These are phyloP conservation scores for Temnothorax unifasciatus DNA, from an alignment of 2,888 invertebrate species.

Conservation along the genomic window DNA sequence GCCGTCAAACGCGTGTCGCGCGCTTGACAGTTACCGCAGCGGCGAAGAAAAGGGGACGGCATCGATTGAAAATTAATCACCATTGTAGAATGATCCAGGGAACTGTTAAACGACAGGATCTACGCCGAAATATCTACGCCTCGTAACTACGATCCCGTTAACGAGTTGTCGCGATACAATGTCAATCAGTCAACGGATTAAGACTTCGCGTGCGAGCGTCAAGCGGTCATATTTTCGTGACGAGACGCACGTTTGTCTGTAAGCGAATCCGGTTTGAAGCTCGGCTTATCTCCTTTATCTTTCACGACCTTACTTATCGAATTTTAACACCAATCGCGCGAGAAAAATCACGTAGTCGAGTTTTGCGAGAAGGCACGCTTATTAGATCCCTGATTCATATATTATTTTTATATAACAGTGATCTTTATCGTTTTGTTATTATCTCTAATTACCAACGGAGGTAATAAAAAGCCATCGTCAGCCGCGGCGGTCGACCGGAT, in stretches of 20 bases:
- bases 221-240: not conserved
- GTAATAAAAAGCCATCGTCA: slow-evolving; percentile 16
- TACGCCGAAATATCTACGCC: not conserved
- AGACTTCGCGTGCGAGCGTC: not conserved
- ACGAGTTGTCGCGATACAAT: not conserved
- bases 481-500: not conserved
- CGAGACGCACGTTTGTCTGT: not conserved
- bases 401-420: not conserved
- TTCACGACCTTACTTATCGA: not conserved
- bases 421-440: not conserved
- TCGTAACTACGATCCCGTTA: slow-evolving; percentile 15
- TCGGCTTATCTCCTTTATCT: slow-evolving; percentile 29
- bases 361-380: not conserved
- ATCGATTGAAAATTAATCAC: slow-evolving; percentile 71
- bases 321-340: not conserved
- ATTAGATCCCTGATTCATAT: not conserved
- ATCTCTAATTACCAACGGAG: not conserved
- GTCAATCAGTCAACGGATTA: slow-evolving; percentile 22
- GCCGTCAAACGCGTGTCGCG: slow-evolving; percentile 38
- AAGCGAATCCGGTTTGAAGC: not conserved
- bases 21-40: slow-evolving; percentile 48
- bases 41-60: not conserved
- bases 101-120: slow-evolving; percentile 24
- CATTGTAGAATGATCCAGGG: slow-evolving; percentile 56
- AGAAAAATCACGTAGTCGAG: not conserved